These are phyloP conservation scores for Hippocampus barbouri DNA, from an alignment of 2,113 vertebrate species.

Conservation along the genomic window DNA sequence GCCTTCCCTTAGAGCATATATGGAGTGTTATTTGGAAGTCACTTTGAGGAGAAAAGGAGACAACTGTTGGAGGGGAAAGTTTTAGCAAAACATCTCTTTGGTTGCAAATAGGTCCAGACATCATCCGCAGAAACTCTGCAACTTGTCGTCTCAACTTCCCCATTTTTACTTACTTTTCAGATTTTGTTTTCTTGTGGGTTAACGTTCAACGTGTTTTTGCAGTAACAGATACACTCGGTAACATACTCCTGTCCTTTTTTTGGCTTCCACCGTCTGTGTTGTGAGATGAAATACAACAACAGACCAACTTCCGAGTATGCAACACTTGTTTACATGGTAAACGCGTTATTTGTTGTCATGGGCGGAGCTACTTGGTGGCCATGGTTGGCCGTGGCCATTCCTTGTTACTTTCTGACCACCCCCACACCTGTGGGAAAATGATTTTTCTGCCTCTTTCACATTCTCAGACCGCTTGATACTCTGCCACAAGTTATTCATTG, in stretches of 20 bases:
- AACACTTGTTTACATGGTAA: too few relatives aligned
- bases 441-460: too few relatives aligned
- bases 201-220: background rate
- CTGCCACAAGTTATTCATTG: too few relatives aligned
- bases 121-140: conserved; percentile 9
- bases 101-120: conserved; percentile 20
- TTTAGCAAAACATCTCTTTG: conserved; percentile 15
- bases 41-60: conserved; percentile 46
- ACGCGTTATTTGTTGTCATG: too few relatives aligned
- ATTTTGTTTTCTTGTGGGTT: background rate
- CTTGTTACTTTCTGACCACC: too few relatives aligned
- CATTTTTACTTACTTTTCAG: conserved; percentile 22
- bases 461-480: too few relatives aligned
- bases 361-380: too few relatives aligned
- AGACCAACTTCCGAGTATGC: too few relatives aligned
- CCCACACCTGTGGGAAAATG: too few relatives aligned
- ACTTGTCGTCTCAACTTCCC: conserved; percentile 18
- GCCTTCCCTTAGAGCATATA: conserved; percentile 13
- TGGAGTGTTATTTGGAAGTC: conserved; percentile 24
- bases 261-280: too few relatives aligned
- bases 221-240: conserved; percentile 40
- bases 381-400: too few relatives aligned
- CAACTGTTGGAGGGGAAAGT: conserved; percentile 35
- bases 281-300: too few relatives aligned
- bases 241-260: background rate